A percentile compares a stretch with the other conserved stretches of the same genome.
phyloP scores from a whole-genome alignment of 30 jellyfish, hydroid and myxozoan genomes.

The Cassiopea xamachana region DNA sequence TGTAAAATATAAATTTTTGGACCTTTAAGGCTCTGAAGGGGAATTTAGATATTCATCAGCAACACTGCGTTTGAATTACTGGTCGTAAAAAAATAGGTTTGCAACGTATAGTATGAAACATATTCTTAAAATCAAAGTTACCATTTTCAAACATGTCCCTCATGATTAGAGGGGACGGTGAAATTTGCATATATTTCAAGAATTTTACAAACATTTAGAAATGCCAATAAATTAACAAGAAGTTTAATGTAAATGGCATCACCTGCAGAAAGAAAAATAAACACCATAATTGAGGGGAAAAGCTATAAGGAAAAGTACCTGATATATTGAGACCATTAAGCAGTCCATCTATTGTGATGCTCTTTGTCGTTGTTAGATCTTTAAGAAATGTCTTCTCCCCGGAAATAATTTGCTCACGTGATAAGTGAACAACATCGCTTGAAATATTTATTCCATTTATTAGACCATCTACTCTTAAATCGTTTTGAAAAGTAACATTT shows the following conservation, averaged over 20 bases:
- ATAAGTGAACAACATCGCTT: conserved; percentile 62
- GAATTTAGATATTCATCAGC: no score
- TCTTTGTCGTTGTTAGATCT: conserved; percentile 9
- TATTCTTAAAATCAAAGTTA: no score
- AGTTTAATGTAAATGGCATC: neutral
- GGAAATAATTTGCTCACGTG: conserved; percentile 41
- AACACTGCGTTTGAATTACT: no score
- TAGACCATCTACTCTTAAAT: conserved; percentile 55
- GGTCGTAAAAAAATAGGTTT: no score
- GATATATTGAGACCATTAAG: conserved; percentile 66
- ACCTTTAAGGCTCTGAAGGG: no score
- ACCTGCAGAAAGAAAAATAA: neutral
- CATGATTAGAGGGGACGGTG: no score
- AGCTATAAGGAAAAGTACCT: conserved; percentile 25
- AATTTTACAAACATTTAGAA: no score
- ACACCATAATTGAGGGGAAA: neutral
- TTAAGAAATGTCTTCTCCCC: conserved; percentile 64
- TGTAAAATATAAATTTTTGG: no score
- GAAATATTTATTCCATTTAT: conserved; percentile 81
- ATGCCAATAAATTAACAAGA: neutral
- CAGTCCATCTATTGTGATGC: conserved; percentile 40
- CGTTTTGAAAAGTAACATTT: conserved; percentile 17
- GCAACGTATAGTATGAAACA: no score
- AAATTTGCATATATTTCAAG: no score
- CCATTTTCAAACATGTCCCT: no score